Evolutionary conservation across 2,797 vertebrate species (phyloP), one percentile per base, ranked within the genome.

Genomic region (Carduelis carduelis): DNA sequence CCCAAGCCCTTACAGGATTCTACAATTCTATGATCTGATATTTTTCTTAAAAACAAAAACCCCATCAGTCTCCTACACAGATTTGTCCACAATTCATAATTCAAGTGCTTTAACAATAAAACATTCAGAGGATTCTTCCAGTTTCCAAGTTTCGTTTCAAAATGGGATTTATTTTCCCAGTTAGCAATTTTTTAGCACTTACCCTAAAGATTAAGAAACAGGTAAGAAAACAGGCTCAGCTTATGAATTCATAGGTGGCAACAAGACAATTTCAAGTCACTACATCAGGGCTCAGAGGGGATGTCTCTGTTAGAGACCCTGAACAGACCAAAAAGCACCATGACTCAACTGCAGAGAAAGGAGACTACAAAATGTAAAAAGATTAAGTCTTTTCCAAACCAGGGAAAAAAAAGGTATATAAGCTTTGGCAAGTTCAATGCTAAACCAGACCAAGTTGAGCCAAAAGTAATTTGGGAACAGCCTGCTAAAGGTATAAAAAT

Each of bases 391-490:
- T 23, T 87, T 76, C 46, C 71, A 82, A 85, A 89, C 41, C 46
- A 72, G 50, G 28, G 75, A 50, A 34, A 34, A 56, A 86, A 56
- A 86, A 65, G 32, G 49, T 87, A 79, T 59, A 75, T 57, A 55
- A 79, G n/a, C 39, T 56, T 57, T 79, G 55, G 70, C 90, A 91
- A 82, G 43, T 64, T 83, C 70, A 68, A 1, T 12, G 79, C 34
- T 85, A 82, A 83, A 53, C n/a, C 23, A 14, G 44, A 49, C 4
- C 1, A 3, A 84, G 63, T 23, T 50, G 77, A 79, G 78, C 63
- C 82, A 93, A 87, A 95, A 89, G 88, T 72, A 93, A 93, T 70
- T 60, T 27, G 4, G 43, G 41, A 94, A 53, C 59, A 72, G 95
- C 39, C 88, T 79, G 88, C 63, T 83, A 64, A 84, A 93, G 46